Conservation (phyloP, 1,140 invertebrate genomes). For the Rhyacophila brunnea region DNA sequence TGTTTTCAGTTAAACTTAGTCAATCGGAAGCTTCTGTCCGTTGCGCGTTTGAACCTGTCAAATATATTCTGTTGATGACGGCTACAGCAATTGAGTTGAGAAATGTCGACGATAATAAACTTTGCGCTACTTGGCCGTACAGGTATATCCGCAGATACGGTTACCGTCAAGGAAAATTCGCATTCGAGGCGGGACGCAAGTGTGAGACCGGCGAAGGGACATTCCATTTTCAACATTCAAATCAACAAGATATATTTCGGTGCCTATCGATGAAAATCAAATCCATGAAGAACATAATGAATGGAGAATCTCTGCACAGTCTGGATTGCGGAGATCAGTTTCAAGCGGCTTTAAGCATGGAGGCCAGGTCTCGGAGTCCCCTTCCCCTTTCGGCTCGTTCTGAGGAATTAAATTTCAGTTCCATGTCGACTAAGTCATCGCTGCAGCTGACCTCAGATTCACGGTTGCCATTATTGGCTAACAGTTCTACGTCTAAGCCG, state of each 20-base stretch:
- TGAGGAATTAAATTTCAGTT: conserved; percentile 50
- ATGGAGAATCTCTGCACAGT: conserved; percentile 61
- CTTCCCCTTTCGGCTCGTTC: conserved; percentile 63
- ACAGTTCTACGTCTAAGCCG: conserved; percentile 44
- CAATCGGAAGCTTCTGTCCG: conserved; percentile 74
- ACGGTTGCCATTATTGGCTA: conserved; percentile 42
- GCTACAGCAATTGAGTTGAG: conserved; percentile 70
- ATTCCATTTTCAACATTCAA: conserved; percentile 75
- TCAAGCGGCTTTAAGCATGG: conserved; percentile 69
- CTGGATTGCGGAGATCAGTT: conserved; percentile 74
- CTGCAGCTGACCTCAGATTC: conserved; percentile 44
- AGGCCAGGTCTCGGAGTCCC: conserved; percentile 73
- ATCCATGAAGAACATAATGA: conserved; percentile 77
- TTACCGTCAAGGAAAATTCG: conserved; percentile 77
- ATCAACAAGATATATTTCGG: conserved; percentile 77
- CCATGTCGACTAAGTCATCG: conserved; percentile 50
- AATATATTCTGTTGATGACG: conserved; percentile 73
- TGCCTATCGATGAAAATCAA: conserved; percentile 79
- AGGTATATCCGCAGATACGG: conserved; percentile 82
- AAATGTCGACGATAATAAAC: conserved; percentile 61
- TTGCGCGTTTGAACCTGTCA: conserved; percentile 68
- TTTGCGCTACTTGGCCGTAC: conserved; percentile 83
- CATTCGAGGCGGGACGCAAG: conserved; percentile 87
- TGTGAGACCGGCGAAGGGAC: conserved; percentile 83
- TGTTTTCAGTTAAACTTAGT: conserved; percentile 76